Conservation (phyloP, 2,113 vertebrate species). For the Dromiciops gliroides region DNA sequence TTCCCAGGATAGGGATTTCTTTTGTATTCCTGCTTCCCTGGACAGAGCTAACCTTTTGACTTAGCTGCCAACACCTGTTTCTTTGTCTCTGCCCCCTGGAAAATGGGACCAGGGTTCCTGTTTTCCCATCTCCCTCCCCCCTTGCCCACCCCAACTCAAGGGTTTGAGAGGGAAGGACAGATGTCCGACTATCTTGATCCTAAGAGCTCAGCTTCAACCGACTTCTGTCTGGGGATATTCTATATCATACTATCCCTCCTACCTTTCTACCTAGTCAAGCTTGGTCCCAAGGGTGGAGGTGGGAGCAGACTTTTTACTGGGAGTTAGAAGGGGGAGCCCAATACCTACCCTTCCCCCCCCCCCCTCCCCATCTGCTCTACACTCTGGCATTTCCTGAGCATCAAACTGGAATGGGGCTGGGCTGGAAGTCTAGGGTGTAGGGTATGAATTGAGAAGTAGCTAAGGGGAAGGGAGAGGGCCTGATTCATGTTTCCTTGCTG, state of each 20-base stretch:
- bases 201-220: not conserved
- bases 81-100: not conserved
- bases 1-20: not conserved
- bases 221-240: conserved; percentile 26
- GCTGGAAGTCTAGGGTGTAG: not conserved
- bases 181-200: not conserved
- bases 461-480: not conserved
- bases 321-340: no score
- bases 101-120: not conserved
- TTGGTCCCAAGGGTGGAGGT: not conserved
- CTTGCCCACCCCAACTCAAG: not conserved
- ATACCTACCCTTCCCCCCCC: not conserved
- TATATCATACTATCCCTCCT: not conserved
- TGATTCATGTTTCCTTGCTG: not conserved
- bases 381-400: not conserved
- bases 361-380: not conserved
- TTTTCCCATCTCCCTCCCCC: not conserved
- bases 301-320: not conserved
- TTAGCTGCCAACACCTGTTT: conserved; percentile 30
- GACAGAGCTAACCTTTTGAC: not conserved
- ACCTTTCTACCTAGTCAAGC: conserved; percentile 11
- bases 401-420: not conserved
- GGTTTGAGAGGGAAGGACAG: not conserved
- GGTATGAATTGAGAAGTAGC: no score
- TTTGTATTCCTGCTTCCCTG: not conserved